phyloP scores from a whole-genome alignment of 1,140 invertebrate species.

The Hylaeus anthracinus region DNA sequence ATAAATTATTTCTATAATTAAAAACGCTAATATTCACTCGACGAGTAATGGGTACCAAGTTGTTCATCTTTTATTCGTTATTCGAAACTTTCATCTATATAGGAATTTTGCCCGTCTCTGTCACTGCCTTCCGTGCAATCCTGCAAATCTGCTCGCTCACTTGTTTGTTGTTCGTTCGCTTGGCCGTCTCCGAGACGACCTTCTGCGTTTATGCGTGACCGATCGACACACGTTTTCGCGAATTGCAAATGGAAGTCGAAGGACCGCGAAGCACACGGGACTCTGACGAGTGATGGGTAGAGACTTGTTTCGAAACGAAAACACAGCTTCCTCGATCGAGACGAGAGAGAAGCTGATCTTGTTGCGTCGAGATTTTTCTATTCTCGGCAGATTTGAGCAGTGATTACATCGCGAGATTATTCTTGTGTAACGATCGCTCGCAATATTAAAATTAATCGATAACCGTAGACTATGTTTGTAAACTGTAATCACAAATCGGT shows the following conservation, averaged over 20 bases:
- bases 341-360: constrained; percentile 1
- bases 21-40: too few species aligned
- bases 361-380: neutral
- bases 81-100: too few species aligned
- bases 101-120: neutral
- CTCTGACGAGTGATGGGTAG: constrained; percentile 54
- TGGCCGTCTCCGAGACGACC: constrained; percentile 36
- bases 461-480: too few species aligned
- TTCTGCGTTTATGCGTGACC: constrained; percentile 4
- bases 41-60: too few species aligned
- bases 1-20: too few species aligned
- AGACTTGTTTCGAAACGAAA: neutral
- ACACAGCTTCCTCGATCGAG: neutral
- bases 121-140: constrained; percentile 15
- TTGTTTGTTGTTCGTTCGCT: constrained; percentile 27
- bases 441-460: too few species aligned
- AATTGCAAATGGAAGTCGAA: neutral
- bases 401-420: too few species aligned
- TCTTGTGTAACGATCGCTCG: too few species aligned
- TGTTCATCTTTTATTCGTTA: too few species aligned
- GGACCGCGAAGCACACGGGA: neutral
- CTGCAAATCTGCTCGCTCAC: constrained; percentile 11
- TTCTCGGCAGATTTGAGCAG: too few species aligned
- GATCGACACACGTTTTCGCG: constrained; percentile 37
- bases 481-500: too few species aligned